These are phyloP conservation scores for Myrmophylax atrothorax DNA, from an alignment of 2,113 vertebrate species.

Conservation along the genomic window DNA sequence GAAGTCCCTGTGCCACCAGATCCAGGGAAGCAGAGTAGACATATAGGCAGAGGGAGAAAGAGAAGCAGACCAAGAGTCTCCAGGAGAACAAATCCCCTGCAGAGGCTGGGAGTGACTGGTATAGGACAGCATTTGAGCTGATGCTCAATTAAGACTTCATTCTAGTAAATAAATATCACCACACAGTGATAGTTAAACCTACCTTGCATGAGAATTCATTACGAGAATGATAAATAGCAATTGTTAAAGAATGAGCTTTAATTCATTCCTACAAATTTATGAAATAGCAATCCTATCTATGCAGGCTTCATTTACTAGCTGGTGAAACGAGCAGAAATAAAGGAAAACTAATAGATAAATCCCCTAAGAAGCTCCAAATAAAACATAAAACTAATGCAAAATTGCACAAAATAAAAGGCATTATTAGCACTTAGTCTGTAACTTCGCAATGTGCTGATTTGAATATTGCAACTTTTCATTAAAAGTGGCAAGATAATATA, in stretches of 20 bases:
- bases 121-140: background rate
- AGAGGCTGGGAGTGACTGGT: background rate
- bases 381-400: background rate
- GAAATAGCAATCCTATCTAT: constrained; percentile 51
- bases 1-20: background rate
- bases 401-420: background rate
- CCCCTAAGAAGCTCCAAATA: background rate
- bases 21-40: background rate
- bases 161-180: constrained; percentile 40
- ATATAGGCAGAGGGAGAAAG: background rate
- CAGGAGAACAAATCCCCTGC: background rate
- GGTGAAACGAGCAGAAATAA: constrained; percentile 41
- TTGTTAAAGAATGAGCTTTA: constrained; percentile 28
- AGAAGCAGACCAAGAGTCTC: background rate
- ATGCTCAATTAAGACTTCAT: constrained; percentile 1
- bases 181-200: background rate
- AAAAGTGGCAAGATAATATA: background rate
- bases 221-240: constrained; percentile 12
- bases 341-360: constrained; percentile 32
- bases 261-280: constrained; percentile 24
- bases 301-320: constrained; percentile 37
- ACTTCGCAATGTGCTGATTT: background rate
- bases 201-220: constrained; percentile 43
- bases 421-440: background rate
- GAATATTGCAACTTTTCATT: background rate